phyloP scores from a whole-genome alignment of 2,888 invertebrate species.

The Phasia obesa region DNA sequence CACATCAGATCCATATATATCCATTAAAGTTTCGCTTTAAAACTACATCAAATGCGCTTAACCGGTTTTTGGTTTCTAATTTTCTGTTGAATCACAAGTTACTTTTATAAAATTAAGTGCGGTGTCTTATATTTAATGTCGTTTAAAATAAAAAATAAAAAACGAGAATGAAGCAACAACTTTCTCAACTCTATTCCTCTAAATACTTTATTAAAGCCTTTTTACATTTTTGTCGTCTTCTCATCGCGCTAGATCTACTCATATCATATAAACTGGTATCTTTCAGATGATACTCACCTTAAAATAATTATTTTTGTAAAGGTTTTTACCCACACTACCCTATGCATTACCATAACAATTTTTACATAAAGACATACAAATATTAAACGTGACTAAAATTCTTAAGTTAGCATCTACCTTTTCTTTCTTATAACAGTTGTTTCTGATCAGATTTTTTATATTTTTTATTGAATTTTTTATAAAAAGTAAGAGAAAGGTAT shows the following conservation, averaged over 20 bases:
- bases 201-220: neutral
- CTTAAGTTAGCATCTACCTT: neutral
- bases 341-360: neutral
- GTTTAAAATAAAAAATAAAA: neutral
- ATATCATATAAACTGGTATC: neutral
- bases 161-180: constrained; percentile 49
- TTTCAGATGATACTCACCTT: neutral
- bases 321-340: too few species aligned
- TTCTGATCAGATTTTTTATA: neutral
- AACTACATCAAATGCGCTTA: too few species aligned
- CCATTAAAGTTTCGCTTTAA: too few species aligned
- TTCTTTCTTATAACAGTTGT: neutral
- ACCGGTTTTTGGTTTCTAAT: too few species aligned
- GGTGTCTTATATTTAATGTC: constrained; percentile 61
- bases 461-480: neutral
- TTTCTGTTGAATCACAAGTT: too few species aligned
- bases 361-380: neutral
- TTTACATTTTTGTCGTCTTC: neutral
- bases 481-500: too few species aligned
- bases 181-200: constrained; percentile 15
- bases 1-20: too few species aligned
- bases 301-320: neutral
- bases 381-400: neutral
- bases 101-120: constrained; percentile 65
- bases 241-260: neutral